Evolutionary conservation across 2,113 vertebrate species (phyloP).

Genomic region (Lepidothrix coronata): DNA sequence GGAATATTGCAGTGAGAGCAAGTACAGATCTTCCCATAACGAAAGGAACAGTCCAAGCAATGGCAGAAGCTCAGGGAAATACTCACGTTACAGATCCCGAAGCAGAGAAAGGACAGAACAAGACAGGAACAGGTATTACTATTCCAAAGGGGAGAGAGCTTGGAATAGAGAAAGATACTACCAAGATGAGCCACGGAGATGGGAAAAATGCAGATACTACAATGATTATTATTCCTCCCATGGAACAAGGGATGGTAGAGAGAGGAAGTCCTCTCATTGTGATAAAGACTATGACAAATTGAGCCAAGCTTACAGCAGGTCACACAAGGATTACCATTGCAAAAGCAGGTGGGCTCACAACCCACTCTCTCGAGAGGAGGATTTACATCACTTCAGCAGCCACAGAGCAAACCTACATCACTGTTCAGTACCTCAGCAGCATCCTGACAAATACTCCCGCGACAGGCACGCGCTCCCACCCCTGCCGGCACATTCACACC

Average conservation of each 20-base stretch:
- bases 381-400: constrained; percentile 39
- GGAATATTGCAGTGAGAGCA: constrained; percentile 33
- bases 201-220: constrained; percentile 74
- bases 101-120: constrained; percentile 68
- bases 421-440: neutral
- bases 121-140: constrained; percentile 69
- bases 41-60: constrained; percentile 46
- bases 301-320: constrained; percentile 38
- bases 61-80: constrained; percentile 59
- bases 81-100: constrained; percentile 57
- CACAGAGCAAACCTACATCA: constrained; percentile 24
- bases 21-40: neutral
- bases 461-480: neutral
- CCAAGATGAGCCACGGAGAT: constrained; percentile 62
- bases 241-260: constrained; percentile 64
- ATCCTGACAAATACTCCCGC: neutral
- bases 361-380: constrained; percentile 12
- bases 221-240: constrained; percentile 62
- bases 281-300: constrained; percentile 59
- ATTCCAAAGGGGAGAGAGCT: constrained; percentile 70
- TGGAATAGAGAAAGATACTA: constrained; percentile 73
- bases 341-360: constrained; percentile 62
- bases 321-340: constrained; percentile 60
- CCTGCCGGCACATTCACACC: neutral
- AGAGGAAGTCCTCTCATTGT: constrained; percentile 49